Percentiles rank a stretch among this genome's conserved stretches.
These are phyloP conservation scores for Drosophila atripex DNA, from an alignment of 2,888 invertebrate genomes.

Conservation along the genomic window DNA sequence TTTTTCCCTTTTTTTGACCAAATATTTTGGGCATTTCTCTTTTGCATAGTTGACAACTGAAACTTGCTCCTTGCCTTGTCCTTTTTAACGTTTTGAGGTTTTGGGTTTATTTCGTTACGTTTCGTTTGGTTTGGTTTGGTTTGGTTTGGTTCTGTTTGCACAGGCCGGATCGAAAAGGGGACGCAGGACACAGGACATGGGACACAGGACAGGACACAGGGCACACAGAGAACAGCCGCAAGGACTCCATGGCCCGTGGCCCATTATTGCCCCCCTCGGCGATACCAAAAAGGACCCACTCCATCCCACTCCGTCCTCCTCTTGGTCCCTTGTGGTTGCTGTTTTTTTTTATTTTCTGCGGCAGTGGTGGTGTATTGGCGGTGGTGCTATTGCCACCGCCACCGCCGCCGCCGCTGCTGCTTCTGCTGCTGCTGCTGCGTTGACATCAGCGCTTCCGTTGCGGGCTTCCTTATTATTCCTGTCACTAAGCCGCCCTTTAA, in stretches of 20 bases:
- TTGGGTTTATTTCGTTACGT: conserved; percentile 76
- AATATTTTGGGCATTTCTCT: conserved; percentile 28
- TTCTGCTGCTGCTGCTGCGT: conserved; percentile 39
- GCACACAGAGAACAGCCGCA: conserved; percentile 26
- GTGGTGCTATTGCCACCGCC: conserved; percentile 14
- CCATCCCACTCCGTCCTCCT: conserved; percentile 13
- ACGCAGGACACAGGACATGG: conserved; percentile 37
- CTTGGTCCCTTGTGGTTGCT: conserved; percentile 39
- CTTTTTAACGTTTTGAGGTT: conserved; percentile 75
- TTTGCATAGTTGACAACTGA: conserved; percentile 45
- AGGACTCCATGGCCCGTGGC: conserved; percentile 67
- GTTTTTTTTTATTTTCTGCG: conserved; percentile 22
- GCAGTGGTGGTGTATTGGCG: conserved; percentile 12
- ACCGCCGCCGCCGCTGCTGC: conserved; percentile 12
- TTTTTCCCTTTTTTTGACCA: not conserved
- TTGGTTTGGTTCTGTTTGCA: conserved; percentile 67
- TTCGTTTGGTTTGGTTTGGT: conserved; percentile 58
- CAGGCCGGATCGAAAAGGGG: conserved; percentile 63
- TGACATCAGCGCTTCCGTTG: conserved; percentile 76
- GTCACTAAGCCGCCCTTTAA: conserved; percentile 78
- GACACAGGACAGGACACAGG: conserved; percentile 21
- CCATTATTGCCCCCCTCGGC: conserved; percentile 54
- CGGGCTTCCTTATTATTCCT: conserved; percentile 77
- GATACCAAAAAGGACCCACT: conserved; percentile 36
- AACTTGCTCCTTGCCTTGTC: conserved; percentile 57